Conservation (phyloP, 2,888 invertebrate species). For the Colostygia pectinataria region DNA sequence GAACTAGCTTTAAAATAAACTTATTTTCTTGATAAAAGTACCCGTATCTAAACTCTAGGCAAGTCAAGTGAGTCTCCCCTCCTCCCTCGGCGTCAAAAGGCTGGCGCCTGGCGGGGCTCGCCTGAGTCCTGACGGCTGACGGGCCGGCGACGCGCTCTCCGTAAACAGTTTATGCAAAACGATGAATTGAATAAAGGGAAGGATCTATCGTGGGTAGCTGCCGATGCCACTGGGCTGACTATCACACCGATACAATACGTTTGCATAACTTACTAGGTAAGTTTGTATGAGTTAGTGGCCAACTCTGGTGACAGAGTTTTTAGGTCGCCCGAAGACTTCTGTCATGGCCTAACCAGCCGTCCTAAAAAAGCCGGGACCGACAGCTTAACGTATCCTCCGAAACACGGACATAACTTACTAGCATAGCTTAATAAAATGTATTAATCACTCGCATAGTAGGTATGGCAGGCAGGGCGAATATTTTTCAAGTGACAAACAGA, state of each 20-base stretch:
- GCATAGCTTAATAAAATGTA: too few relatives aligned
- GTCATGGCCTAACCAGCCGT: too few relatives aligned
- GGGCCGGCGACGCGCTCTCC: conserved; percentile 38
- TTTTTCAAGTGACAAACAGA: too few relatives aligned
- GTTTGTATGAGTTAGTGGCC: too few relatives aligned
- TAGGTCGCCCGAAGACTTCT: too few relatives aligned
- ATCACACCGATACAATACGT: conserved; percentile 35
- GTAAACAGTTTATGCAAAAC: conserved; percentile 78
- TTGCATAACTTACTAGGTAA: not conserved
- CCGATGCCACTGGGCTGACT: conserved; percentile 29
- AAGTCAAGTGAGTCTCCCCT: conserved; percentile 4
- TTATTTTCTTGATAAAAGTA: not conserved
- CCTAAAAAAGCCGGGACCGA: too few relatives aligned
- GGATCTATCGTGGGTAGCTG: conserved; percentile 47
- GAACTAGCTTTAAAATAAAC: not conserved
- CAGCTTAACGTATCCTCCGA: too few relatives aligned
- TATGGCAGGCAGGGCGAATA: too few relatives aligned
- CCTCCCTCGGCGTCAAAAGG: conserved; percentile 15
- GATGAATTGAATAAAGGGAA: conserved; percentile 70
- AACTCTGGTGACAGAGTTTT: too few relatives aligned
- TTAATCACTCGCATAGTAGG: too few relatives aligned
- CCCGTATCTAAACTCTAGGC: not conserved
- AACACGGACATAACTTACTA: too few relatives aligned
- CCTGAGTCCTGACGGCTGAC: conserved; percentile 18
- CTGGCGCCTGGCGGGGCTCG: conserved; percentile 8